A percentile compares a stretch with the other conserved stretches of the same genome.
These are phyloP conservation scores for Hecatera dysodea DNA, from an alignment of 2,888 invertebrate genomes.

Conservation along the genomic window DNA sequence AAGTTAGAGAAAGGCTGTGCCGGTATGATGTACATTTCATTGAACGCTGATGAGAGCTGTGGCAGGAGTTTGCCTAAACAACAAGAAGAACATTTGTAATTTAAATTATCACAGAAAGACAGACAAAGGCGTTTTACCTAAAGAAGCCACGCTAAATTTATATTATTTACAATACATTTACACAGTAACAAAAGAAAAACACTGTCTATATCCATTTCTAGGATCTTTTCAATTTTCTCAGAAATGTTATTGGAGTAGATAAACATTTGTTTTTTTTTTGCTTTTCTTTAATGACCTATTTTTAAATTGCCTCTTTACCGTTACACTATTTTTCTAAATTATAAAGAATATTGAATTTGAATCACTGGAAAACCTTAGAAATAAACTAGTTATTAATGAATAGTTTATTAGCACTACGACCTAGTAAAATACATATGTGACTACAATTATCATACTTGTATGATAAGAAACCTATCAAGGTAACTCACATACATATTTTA, in stretches of 20 bases:
- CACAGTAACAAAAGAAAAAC: conserved; percentile 1
- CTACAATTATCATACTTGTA: neutral
- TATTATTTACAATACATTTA: conserved; percentile 10
- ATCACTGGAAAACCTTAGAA: neutral
- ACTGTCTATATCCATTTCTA: neutral
- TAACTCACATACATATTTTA: neutral
- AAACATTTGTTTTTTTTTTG: neutral
- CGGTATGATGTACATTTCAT: neutral
- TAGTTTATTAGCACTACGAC: neutral
- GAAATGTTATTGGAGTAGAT: neutral
- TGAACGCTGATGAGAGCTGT: conserved; percentile 27
- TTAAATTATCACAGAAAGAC: conserved; percentile 22
- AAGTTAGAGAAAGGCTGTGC: conserved; percentile 19
- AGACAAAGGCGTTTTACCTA: neutral
- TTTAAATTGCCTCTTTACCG: neutral
- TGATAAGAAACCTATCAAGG: neutral
- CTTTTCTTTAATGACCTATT: neutral
- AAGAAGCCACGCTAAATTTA: conserved; percentile 9
- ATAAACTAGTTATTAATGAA: neutral
- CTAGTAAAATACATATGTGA: neutral
- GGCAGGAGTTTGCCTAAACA: conserved; percentile 19
- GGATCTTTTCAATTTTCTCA: neutral
- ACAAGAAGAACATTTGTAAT: conserved; percentile 29
- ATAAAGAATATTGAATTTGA: neutral
- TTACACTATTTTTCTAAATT: neutral